Evolutionary conservation across 2,888 invertebrate genomes (phyloP), one percentile per base, ranked within the genome.

Genomic region (Drosophila siamana): DNA sequence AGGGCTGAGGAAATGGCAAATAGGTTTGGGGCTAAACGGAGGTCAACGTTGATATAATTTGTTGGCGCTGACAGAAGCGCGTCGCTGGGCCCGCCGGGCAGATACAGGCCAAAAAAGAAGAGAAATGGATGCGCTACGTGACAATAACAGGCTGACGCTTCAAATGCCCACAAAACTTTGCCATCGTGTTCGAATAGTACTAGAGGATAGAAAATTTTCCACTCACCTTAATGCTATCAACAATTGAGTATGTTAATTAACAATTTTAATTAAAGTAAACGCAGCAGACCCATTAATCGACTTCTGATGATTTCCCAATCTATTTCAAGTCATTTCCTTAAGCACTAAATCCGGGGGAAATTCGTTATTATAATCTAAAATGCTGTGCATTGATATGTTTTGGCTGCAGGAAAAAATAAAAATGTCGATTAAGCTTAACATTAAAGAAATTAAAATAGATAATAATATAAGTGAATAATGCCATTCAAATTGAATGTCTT

Each of bases 41-140:
- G 22, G 41, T 54, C 52, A 54, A 43, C 46, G 26, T 44, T 54
- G 63, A 80, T 78, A 73, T 73, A 67, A 78, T 78, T 78, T 78
- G 78, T 79, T 62, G 72, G 50, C 51, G 78, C 60, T 80, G 78
- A 80, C 78, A 80, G 72, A 64, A 54, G 59, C 72, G 56, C 54
- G 47, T 54, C 46, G 47, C 61, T 40, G 36, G 6, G 47, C 74
- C 75, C 26, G 41, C 16, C 3, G 59, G 78, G 30, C 30, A 65
- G 52, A 43, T 40, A 44, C 48, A 59, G 33, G 33, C n/a, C 16
- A 51, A 56, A 75, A 60, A 75, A 74, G 77, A 75, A 74, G 77
- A 78, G 70, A 74, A 77, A 78, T 77, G 70, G 70, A 64, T 60
- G 50, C 36, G 47, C 47, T 64, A 77, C 79, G 77, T 77, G 77